Percentiles rank a stretch among this genome's conserved stretches.
Evolutionary conservation across 2,797 vertebrate species (phyloP).

Genomic region (Acanthis flammea): DNA sequence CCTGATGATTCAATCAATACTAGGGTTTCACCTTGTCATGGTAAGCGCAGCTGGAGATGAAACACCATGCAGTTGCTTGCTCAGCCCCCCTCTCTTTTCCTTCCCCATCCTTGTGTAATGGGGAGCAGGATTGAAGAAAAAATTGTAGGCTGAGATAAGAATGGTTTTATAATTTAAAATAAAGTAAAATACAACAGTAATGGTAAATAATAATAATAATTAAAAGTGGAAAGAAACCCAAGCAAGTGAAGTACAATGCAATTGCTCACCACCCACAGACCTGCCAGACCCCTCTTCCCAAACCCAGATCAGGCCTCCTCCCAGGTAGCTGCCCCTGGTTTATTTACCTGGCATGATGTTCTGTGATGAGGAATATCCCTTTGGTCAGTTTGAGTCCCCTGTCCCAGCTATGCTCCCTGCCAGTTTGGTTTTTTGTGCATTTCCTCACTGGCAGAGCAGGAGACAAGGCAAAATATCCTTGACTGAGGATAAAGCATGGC

Average conservation of each 20-base stretch:
- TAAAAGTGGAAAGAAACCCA: neutral
- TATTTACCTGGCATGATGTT: neutral
- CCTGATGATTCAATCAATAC: neutral
- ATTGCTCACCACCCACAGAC: neutral
- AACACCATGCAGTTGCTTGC: neutral
- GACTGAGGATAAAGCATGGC: rapidly evolving
- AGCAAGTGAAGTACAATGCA: neutral
- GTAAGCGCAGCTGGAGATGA: neutral
- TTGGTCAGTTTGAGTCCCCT: neutral
- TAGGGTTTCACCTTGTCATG: neutral
- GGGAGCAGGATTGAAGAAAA: neutral
- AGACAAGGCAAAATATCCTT: neutral
- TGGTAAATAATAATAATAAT: neutral
- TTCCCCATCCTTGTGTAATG: neutral
- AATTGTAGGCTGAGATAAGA: neutral
- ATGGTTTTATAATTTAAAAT: neutral
- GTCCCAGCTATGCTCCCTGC: neutral
- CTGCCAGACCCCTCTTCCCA: neutral
- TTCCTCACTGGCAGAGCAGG: rapidly evolving
- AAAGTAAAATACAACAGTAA: neutral
- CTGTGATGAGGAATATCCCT: neutral
- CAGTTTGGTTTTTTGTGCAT: neutral
- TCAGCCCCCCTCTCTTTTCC: neutral
- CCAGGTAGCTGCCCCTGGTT: neutral
- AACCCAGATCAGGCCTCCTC: neutral